Conservation (phyloP, 2,797 vertebrate genomes). For the Cichlasoma orientale region DNA sequence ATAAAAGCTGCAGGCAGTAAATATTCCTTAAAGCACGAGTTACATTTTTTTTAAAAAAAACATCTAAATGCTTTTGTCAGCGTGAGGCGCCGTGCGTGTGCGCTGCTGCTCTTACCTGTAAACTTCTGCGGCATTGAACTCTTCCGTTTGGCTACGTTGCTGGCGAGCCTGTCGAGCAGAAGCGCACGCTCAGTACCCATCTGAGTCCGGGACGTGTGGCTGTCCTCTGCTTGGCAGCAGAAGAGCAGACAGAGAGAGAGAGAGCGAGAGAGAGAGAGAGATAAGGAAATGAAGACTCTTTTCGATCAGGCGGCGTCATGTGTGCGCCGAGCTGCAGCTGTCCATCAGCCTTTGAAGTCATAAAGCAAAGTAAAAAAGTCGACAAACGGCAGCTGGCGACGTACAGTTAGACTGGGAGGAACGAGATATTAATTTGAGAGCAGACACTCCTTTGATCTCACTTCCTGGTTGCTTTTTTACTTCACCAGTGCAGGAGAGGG, state of each 20-base stretch:
- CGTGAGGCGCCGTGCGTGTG: background rate
- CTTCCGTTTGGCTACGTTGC: constrained; percentile 95
- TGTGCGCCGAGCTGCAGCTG: constrained; percentile 23
- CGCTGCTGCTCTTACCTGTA: constrained; percentile 86
- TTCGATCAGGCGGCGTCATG: constrained; percentile 16
- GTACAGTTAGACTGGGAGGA: constrained; percentile 18
- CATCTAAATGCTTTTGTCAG: background rate
- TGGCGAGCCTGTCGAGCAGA: constrained; percentile 93
- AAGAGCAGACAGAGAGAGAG: constrained; percentile 43
- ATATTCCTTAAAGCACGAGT: background rate
- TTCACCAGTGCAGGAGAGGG: constrained; percentile 50
- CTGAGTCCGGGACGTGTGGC: constrained; percentile 84
- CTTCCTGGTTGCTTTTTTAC: constrained; percentile 64
- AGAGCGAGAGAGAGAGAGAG: background rate
- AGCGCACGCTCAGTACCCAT: constrained; percentile 91
- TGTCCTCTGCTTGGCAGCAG: constrained; percentile 70
- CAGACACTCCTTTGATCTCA: constrained; percentile 63
- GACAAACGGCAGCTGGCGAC: background rate
- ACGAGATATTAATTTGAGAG: constrained; percentile 58
- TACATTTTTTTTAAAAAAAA: background rate
- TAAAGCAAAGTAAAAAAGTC: background rate
- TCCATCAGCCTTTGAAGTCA: constrained; percentile 3
- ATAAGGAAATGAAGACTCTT: constrained; percentile 12
- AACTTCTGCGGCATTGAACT: constrained; percentile 97
- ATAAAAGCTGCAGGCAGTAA: background rate